phyloP scores from a whole-genome alignment of 2,888 invertebrate species.

The Euplexia lucipara region DNA sequence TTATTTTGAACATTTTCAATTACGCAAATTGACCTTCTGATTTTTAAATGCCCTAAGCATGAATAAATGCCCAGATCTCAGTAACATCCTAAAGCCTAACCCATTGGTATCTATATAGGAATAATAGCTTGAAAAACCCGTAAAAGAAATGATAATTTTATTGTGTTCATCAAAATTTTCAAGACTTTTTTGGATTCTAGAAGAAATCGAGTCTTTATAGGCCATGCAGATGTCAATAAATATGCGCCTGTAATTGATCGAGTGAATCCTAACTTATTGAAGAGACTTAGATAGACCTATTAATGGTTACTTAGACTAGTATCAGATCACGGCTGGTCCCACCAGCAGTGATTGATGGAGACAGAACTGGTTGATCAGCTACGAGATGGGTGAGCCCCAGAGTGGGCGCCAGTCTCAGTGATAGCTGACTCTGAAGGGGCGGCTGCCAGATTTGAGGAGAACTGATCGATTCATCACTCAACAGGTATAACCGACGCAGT shows the following conservation, averaged over 20 bases:
- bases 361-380: conserved; percentile 39
- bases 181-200: conserved; percentile 52
- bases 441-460: conserved; percentile 43
- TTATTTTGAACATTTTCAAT: too few relatives aligned
- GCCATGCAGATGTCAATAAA: conserved; percentile 40
- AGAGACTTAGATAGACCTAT: conserved; percentile 39
- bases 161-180: conserved; percentile 41
- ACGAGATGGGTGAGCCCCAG: conserved; percentile 43
- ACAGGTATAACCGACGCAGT: conserved; percentile 63
- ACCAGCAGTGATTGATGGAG: conserved; percentile 51
- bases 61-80: conserved; percentile 17
- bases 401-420: conserved; percentile 41
- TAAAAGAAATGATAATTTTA: conserved; percentile 66
- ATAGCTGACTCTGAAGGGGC: conserved; percentile 14
- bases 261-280: conserved; percentile 38
- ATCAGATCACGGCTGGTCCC: conserved; percentile 48
- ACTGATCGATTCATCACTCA: conserved; percentile 50
- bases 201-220: conserved; percentile 35
- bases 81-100: conserved; percentile 29
- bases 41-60: conserved; percentile 5
- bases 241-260: conserved; percentile 21
- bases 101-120: conserved; percentile 15
- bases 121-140: conserved; percentile 45
- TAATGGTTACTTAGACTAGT: conserved; percentile 48
- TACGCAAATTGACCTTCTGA: too few relatives aligned